Evolutionary conservation across 2,888 invertebrate species (phyloP), one percentile per base, ranked within the genome.

Genomic region (Tiphia femorata): DNA sequence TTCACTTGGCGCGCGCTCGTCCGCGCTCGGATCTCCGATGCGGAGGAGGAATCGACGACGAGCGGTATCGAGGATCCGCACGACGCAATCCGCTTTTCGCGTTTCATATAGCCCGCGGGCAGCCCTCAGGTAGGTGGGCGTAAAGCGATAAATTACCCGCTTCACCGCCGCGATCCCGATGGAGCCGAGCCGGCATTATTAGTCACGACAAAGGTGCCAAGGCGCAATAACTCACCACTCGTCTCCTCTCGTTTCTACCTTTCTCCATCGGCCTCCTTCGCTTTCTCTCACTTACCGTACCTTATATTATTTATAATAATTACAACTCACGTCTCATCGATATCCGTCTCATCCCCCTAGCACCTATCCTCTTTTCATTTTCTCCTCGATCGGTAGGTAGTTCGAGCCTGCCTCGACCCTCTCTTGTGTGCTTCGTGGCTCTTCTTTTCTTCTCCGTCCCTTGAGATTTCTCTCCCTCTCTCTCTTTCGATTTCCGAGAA

Each of bases 231-330:
- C 53, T 72, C 72, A 54, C 50, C 50, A 49, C 48, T 40, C 14
- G 47, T 52, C 43, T 53, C 40, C 58, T 61, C 60, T 67, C 67
- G 65, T n/a, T n/a, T n/a, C n/a, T n/a, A n/a, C 12, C 12, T 33
- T 14, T 6, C 33, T 5, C 12, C 33, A 7, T n/a, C 12, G 3
- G 12, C 12, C 33, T 33, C 8, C 3, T 14, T 33, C 33, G 12
- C 1, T 14, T n/a, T n/a, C n/a, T n/a, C n/a, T n/a, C n/a, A n/a
- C n/a, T n/a, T n/a, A 12, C 29, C 29, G 29, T 6, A n/a, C 14
- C 33, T 33, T 33, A 33, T 33, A 33, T 33, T 68, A 71, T 75
- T 74, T 68, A 70, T 59, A 71, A 74, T 75, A 74, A 75, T 71
- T 75, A 62, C 64, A 62, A 41, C 53, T 41, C 49, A 58, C 58